Evolutionary conservation across 1,140 invertebrate genomes (phyloP), one percentile per base, ranked within the genome.

Genomic region (Drosophila tristis): DNA sequence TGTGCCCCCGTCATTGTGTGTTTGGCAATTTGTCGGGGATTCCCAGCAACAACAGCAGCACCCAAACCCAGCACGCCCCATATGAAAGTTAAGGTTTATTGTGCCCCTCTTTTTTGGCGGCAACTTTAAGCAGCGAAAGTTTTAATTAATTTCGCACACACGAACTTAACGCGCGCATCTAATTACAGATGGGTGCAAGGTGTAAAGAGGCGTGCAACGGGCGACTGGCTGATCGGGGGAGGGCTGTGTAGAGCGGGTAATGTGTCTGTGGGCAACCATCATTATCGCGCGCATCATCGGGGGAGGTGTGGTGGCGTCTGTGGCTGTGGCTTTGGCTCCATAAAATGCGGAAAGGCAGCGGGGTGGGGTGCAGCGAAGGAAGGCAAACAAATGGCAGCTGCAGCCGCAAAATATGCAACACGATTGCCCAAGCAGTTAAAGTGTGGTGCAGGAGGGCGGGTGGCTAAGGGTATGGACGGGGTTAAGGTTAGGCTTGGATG

Each of bases 91-190:
- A 23, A 86, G 62, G 58, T 80, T 85, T 4, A 31, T 35, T 9
- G 56, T 76, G 56, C 55, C 26, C 51, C 64, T 53, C 45, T 26
- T 74, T 63, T 57, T 47, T 13, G 13, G 51, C 8, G 1, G 20
- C 61, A 81, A 86, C 74, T 87, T 86, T 60, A 77, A 77, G 53
- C 65, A 78, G 71, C 63, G 72, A 82, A 87, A 87, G 78, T 87
- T 87, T 87, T 86, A 87, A 89, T 87, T 89, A 87, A 89, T 89
- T 89, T 87, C 75, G 65, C 82, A 76, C 82, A 51, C 74, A 62
- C 59, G 35, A 74, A 65, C 78, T 67, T 59, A 78, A 81, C 74
- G 72, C 50, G 48, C 70, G 84, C 79, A 89, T 89, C 82, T 87
- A 87, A 87, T 89, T 89, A 82, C 84, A 57, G 20, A 51, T 44